These are phyloP conservation scores for Nomada ferruginata DNA, from an alignment of 2,888 invertebrate genomes.

Conservation along the genomic window DNA sequence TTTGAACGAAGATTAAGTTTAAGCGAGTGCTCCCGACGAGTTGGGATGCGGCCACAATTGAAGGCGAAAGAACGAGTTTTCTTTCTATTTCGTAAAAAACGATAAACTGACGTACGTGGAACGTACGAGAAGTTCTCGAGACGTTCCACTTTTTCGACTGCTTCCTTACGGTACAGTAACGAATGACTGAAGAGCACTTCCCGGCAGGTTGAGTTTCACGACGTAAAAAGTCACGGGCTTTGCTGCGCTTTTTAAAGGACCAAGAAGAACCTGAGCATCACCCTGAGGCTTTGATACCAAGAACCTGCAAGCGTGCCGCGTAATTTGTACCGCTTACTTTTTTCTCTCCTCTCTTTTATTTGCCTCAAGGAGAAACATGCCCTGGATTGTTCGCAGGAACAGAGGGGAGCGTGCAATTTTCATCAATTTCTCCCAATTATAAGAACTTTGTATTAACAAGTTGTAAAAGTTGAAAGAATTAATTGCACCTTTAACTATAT, in stretches of 20 bases:
- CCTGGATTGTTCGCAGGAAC: not conserved
- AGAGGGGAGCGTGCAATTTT: too few relatives aligned
- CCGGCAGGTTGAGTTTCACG: slow-evolving; percentile 66
- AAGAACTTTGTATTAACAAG: too few relatives aligned
- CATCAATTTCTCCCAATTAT: too few relatives aligned
- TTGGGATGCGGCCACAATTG: too few relatives aligned
- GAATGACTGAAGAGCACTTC: slow-evolving; percentile 60
- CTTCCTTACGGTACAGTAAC: slow-evolving; percentile 46
- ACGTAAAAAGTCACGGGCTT: slow-evolving; percentile 52
- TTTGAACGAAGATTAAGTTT: too few relatives aligned
- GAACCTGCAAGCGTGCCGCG: not conserved
- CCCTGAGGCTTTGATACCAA: slow-evolving; percentile 4
- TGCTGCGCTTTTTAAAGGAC: slow-evolving; percentile 35
- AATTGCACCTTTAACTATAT: not conserved
- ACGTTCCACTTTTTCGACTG: slow-evolving; percentile 67
- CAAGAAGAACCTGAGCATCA: slow-evolving; percentile 15
- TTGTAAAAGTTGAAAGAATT: not conserved
- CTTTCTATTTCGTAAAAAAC: not conserved
- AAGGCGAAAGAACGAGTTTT: not conserved
- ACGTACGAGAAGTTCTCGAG: slow-evolving; percentile 51
- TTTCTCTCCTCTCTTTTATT: not conserved
- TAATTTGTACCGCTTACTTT: slow-evolving; percentile 6
- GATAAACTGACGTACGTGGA: slow-evolving; percentile 15
- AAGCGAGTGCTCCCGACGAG: too few relatives aligned
- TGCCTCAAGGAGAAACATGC: not conserved